Evolutionary conservation across 2,797 vertebrate genomes (phyloP).

Genomic region (Sphenodon punctatus): DNA sequence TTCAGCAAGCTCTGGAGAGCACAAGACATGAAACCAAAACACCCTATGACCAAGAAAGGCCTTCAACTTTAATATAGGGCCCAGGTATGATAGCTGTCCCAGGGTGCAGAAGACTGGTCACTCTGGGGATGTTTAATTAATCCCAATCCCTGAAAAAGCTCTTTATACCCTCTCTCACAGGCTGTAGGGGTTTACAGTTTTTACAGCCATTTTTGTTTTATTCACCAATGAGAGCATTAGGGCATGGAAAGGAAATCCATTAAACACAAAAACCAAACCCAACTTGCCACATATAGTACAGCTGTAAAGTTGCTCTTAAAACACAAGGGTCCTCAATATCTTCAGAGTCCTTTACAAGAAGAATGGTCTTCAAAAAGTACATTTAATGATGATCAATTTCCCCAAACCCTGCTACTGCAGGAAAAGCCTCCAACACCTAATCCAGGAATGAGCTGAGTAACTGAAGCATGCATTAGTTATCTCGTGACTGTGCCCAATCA

Average conservation of each 20-base stretch:
- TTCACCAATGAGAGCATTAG: too few relatives aligned
- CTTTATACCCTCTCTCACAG: background rate
- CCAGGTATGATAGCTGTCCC: background rate
- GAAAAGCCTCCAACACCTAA: background rate
- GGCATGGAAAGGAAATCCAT: too few relatives aligned
- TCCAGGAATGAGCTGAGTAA: fast-evolving
- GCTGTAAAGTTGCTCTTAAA: fast-evolving
- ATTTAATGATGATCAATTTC: background rate
- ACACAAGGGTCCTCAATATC: background rate
- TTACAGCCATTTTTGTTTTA: too few relatives aligned
- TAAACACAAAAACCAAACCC: too few relatives aligned
- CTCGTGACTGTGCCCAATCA: background rate
- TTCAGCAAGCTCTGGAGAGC: background rate
- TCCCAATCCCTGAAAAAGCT: background rate
- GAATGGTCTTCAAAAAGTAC: background rate
- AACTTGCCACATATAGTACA: too few relatives aligned
- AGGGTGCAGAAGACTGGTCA: background rate
- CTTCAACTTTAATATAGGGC: too few relatives aligned
- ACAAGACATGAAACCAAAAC: background rate
- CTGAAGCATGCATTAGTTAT: fast-evolving
- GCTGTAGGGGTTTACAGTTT: background rate
- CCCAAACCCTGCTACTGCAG: background rate
- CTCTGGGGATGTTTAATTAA: fast-evolving
- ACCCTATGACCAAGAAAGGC: background rate
- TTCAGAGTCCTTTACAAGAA: background rate